Evolutionary conservation across 1,140 invertebrate genomes (phyloP).

Genomic region (Caenorhabditis tropicalis): DNA sequence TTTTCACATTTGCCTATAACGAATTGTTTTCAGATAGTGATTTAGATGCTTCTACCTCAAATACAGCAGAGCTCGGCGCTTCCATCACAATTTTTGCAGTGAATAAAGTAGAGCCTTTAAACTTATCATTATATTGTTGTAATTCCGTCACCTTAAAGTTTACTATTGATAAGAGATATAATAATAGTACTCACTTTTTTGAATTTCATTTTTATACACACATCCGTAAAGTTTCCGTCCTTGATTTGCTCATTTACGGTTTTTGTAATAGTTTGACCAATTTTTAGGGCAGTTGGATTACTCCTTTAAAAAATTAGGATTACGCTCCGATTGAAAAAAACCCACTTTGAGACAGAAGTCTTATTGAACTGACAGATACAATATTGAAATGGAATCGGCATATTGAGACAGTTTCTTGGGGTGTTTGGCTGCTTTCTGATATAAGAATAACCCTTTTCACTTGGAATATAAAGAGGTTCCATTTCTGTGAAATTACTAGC

Average conservation of each 20-base stretch:
- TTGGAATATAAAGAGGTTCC: background rate
- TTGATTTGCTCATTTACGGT: background rate
- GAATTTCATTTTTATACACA: background rate
- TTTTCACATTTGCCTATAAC: background rate
- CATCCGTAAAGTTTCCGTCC: background rate
- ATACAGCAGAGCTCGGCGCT: background rate
- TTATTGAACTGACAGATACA: conserved; percentile 46
- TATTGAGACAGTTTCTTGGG: background rate
- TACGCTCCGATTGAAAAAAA: too few relatives aligned
- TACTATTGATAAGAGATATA: too few relatives aligned
- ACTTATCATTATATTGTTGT: background rate
- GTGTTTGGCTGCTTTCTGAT: background rate
- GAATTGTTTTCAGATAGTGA: background rate
- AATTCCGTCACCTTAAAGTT: background rate
- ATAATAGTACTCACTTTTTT: background rate
- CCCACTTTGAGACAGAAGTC: background rate
- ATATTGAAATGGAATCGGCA: conserved; percentile 40
- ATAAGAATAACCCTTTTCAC: conserved; percentile 22
- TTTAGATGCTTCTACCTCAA: background rate
- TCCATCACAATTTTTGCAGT: background rate
- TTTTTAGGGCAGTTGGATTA: background rate
- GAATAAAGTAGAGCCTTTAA: background rate
- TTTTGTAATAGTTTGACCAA: background rate
- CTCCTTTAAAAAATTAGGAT: background rate
- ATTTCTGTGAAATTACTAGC: background rate